Evolutionary conservation across 2,888 invertebrate genomes (phyloP).

Genomic region (Tenthredo mesomela): DNA sequence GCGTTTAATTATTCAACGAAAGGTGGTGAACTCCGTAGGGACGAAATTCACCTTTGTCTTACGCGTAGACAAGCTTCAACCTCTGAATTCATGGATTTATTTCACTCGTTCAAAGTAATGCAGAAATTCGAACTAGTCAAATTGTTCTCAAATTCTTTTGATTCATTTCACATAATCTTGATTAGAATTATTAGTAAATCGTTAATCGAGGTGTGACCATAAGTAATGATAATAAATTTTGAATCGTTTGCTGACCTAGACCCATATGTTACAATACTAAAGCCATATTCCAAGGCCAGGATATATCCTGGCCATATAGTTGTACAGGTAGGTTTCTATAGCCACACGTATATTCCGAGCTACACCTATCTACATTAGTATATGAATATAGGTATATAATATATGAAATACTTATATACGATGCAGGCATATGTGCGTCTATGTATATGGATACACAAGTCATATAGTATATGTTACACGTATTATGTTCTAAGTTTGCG

Average conservation of each 20-base stretch:
- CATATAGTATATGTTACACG: background rate
- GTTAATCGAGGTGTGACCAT: background rate
- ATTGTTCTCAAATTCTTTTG: background rate
- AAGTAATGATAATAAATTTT: background rate
- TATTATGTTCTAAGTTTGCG: constrained; percentile 3
- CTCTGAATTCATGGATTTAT: background rate
- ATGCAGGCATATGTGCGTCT: background rate
- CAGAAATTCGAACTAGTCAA: background rate
- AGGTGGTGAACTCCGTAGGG: constrained; percentile 29
- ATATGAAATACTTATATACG: too few relatives aligned
- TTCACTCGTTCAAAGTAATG: background rate
- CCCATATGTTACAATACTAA: background rate
- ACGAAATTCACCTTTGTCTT: constrained; percentile 13
- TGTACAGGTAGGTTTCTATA: background rate
- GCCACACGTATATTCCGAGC: background rate
- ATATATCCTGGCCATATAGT: background rate
- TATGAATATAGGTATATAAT: too few relatives aligned
- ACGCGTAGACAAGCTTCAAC: background rate
- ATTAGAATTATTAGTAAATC: background rate
- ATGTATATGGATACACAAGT: background rate
- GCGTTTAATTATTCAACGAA: constrained; percentile 39
- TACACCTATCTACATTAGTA: background rate
- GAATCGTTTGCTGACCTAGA: background rate
- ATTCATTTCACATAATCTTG: background rate
- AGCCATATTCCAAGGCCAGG: background rate